Base-by-base conservation (phyloP, 2,113 vertebrate genomes). In the Gavia stellata region DNA sequence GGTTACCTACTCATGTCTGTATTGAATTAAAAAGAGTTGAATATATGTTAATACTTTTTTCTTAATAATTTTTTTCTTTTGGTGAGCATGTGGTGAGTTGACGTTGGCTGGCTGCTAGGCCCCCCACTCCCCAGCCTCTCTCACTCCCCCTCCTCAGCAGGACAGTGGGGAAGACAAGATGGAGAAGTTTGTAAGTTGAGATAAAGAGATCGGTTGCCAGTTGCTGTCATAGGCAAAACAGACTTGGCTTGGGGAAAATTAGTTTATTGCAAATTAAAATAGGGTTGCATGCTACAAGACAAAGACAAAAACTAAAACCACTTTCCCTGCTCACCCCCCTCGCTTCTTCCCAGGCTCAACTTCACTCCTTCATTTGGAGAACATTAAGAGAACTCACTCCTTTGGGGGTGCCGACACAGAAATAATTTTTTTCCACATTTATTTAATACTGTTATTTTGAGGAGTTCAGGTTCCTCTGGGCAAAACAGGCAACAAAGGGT, bases 81-180 rank as follows among this genome's bases (percentile, higher is more conserved):
- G 2, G 23, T 53, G n/a, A 19, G 12, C 21, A 36, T 42, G 23
- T 74, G 21, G 25, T 68, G 17, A 7, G 45, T 55, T 91, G 65
- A 49, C 29, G 5, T 49, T 65, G 36, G 2, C 12, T 78, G 56
- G 33, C 34, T 84, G 42, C 50, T 1, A 1, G 2, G 14, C 6
- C 8, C 3, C 2, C 16, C 1, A 3, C 2, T 4, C 5, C 12
- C 12, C 4, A 12, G 3, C 8, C 29, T 44, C 25, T 49, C 23
- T 77, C 20, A 15, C 7, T 78, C 9, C 18, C 33, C 12, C 14
- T 73, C 5, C 24, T 89, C 36, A 49, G 0, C 7, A 47, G 26
- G 34, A 23, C 18, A 17, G 11, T 6, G 36, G 17, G 12, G 14
- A 62, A 86, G 58, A 23, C 38, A 62, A 47, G 52, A 44, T 10